Percentiles rank a stretch among this genome's conserved stretches.
Evolutionary conservation across 1,140 invertebrate species (phyloP).

Genomic region (Drosophila lacertosa): DNA sequence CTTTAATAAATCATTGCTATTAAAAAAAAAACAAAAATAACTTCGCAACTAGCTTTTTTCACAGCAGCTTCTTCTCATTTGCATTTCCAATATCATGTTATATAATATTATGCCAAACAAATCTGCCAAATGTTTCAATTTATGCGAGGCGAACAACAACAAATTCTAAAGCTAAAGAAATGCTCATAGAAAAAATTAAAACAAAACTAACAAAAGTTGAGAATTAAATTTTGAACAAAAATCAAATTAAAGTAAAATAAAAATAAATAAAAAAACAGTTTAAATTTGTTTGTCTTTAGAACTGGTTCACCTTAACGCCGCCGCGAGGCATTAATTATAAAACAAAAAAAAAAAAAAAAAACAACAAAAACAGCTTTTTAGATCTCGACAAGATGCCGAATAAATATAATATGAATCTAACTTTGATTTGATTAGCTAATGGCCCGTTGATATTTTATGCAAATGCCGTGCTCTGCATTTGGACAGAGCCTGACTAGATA

Average conservation of each 20-base stretch:
- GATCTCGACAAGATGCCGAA: constrained; percentile 42
- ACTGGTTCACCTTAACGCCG: constrained; percentile 51
- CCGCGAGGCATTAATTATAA: constrained; percentile 51
- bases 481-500: constrained; percentile 35
- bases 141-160: constrained; percentile 7
- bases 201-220: neutral
- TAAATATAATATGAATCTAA: constrained; percentile 66
- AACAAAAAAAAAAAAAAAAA: too few species aligned
- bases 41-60: neutral
- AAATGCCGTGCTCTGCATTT: constrained; percentile 48
- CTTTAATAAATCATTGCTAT: neutral
- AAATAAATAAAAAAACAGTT: constrained; percentile 13
- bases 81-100: constrained; percentile 11
- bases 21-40: neutral
- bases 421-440: constrained; percentile 62
- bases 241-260: constrained; percentile 1
- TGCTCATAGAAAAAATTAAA: neutral
- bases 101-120: constrained; percentile 7
- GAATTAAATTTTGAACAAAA: neutral
- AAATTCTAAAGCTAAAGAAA: constrained; percentile 34
- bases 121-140: constrained; percentile 21
- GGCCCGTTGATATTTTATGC: constrained; percentile 47
- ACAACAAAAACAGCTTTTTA: constrained; percentile 37
- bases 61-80: constrained; percentile 11
- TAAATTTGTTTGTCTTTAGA: constrained; percentile 48